phyloP scores from a whole-genome alignment of 1,140 invertebrate species.

The Ylistrum balloti region DNA sequence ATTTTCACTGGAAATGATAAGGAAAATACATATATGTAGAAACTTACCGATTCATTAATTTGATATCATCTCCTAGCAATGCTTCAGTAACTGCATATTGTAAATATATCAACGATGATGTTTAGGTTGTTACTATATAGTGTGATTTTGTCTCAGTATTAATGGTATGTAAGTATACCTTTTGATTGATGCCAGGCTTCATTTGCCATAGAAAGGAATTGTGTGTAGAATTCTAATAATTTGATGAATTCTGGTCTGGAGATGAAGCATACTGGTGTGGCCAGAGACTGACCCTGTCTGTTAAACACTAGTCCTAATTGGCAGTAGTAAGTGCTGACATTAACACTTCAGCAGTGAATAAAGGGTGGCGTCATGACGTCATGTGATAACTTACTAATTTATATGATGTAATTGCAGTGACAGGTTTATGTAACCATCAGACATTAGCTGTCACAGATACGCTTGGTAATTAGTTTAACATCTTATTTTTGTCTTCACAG shows the following conservation, averaged over 20 bases:
- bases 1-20: no score
- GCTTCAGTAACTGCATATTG: background rate
- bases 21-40: background rate
- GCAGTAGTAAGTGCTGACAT: background rate
- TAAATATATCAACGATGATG: background rate
- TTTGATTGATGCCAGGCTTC: constrained; percentile 23
- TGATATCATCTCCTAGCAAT: background rate
- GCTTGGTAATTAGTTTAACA: background rate
- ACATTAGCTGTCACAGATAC: background rate
- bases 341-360: background rate
- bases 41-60: background rate
- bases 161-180: constrained; percentile 8
- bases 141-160: background rate
- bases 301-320: background rate
- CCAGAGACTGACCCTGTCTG: background rate
- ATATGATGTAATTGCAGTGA: background rate
- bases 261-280: no score
- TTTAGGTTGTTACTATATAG: background rate
- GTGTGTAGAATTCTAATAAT: constrained; percentile 34
- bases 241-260: no score
- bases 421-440: constrained; percentile 3
- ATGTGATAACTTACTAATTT: constrained; percentile 36
- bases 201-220: background rate
- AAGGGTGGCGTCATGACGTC: constrained; percentile 14
- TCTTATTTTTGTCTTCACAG: constrained; percentile 57